Evolutionary conservation across 1,140 invertebrate genomes (phyloP).

Genomic region (Zaprionus lachaisei): DNA sequence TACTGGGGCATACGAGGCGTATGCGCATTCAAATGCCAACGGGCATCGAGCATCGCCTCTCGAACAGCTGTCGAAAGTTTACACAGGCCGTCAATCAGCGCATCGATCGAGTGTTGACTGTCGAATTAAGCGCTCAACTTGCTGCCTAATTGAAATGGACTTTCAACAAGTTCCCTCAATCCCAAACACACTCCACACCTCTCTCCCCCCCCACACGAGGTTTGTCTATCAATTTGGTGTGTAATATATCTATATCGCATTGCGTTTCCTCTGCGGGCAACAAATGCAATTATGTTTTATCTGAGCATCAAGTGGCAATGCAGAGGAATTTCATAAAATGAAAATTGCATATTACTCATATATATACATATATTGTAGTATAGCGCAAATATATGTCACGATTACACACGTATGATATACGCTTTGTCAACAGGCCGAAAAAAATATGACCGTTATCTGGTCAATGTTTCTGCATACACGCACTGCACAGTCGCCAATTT

Average conservation of each 20-base stretch:
- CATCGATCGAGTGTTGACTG: slow-evolving; percentile 40
- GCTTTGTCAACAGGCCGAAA: slow-evolving; percentile 1
- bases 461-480: neutral
- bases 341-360: neutral
- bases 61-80: slow-evolving; percentile 45
- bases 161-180: neutral
- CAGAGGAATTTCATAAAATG: slow-evolving; percentile 1
- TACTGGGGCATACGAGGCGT: slow-evolving; percentile 31
- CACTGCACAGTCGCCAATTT: neutral
- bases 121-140: slow-evolving; percentile 39
- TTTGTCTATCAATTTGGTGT: neutral
- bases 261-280: neutral
- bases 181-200: neutral
- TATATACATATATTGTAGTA: neutral
- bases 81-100: slow-evolving; percentile 31
- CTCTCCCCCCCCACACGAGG: neutral
- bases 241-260: neutral
- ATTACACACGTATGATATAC: neutral
- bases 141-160: slow-evolving; percentile 50
- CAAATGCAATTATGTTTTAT: slow-evolving; percentile 1
- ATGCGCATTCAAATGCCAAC: slow-evolving; percentile 44
- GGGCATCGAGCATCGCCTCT: neutral
- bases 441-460: slow-evolving; percentile 9
- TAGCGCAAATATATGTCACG: neutral
- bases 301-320: neutral